phyloP scores from a whole-genome alignment of 2,797 vertebrate genomes.

The Sebastes cheni region DNA sequence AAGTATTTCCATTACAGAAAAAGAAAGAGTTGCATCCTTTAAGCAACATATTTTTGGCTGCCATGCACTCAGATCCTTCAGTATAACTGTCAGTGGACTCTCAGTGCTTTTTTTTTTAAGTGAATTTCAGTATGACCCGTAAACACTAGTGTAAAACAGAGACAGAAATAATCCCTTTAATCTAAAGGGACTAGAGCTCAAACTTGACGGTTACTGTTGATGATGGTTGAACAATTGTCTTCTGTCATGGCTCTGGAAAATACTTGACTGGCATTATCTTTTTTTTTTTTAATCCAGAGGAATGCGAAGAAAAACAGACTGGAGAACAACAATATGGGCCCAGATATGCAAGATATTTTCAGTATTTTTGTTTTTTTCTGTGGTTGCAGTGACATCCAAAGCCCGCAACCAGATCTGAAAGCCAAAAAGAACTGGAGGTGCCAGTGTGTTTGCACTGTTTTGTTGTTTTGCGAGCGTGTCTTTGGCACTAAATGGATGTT shows the following conservation, averaged over 20 bases:
- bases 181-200: background rate
- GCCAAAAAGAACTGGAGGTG: constrained; percentile 3
- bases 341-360: background rate
- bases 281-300: background rate
- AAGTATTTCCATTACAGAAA: constrained; percentile 33
- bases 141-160: background rate
- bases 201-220: background rate
- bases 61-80: background rate
- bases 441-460: constrained; percentile 15
- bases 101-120: background rate
- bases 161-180: background rate
- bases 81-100: constrained; percentile 18
- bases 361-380: background rate
- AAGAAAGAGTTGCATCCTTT: constrained; percentile 31
- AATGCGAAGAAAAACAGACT: background rate
- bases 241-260: background rate
- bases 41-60: constrained; percentile 36
- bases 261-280: background rate
- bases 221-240: background rate
- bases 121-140: constrained; percentile 5
- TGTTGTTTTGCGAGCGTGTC: constrained; percentile 18
- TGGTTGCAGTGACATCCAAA: background rate
- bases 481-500: constrained; percentile 56
- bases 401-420: background rate
- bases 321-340: background rate